A percentile compares a stretch with the other conserved stretches of the same genome.
Conservation (phyloP, 2,888 invertebrate species). For the Tetragonisca angustula region DNA sequence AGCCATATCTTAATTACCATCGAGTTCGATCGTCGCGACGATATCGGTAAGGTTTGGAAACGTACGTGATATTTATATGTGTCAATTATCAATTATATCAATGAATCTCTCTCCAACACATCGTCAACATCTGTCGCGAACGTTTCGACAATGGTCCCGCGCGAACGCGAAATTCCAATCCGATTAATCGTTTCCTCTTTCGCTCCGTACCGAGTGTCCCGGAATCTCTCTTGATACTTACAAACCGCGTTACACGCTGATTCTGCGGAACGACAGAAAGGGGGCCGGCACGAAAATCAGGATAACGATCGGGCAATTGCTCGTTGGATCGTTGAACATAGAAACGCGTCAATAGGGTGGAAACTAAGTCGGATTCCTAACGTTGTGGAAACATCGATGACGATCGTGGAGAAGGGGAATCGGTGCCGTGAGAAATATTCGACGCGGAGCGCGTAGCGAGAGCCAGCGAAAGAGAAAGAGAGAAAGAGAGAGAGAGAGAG, state of each 20-base stretch:
- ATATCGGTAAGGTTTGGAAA: too few species aligned
- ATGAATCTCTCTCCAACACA: too few species aligned
- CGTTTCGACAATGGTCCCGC: neutral
- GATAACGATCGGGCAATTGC: conserved; percentile 49
- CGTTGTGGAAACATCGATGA: conserved; percentile 57
- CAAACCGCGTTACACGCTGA: neutral
- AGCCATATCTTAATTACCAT: too few species aligned
- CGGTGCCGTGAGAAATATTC: conserved; percentile 53
- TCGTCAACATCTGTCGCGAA: too few species aligned
- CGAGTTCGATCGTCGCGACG: too few species aligned
- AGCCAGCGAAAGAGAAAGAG: neutral
- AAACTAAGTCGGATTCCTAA: conserved; percentile 43
- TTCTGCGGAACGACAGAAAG: neutral
- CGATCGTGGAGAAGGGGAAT: conserved; percentile 11
- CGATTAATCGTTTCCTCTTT: neutral
- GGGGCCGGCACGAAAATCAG: neutral
- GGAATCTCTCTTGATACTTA: neutral
- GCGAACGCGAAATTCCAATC: neutral
- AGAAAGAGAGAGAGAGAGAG: neutral
- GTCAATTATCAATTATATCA: too few species aligned
- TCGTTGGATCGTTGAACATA: conserved; percentile 40
- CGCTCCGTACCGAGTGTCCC: neutral
- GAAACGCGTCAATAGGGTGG: conserved; percentile 47
- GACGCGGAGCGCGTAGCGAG: conserved; percentile 29
- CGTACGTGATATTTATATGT: too few species aligned